A percentile compares a stretch with the other conserved stretches of the same genome.
These are phyloP conservation scores for Pelecanoides urinatrix DNA, from an alignment of 2,113 vertebrate species.

Conservation along the genomic window DNA sequence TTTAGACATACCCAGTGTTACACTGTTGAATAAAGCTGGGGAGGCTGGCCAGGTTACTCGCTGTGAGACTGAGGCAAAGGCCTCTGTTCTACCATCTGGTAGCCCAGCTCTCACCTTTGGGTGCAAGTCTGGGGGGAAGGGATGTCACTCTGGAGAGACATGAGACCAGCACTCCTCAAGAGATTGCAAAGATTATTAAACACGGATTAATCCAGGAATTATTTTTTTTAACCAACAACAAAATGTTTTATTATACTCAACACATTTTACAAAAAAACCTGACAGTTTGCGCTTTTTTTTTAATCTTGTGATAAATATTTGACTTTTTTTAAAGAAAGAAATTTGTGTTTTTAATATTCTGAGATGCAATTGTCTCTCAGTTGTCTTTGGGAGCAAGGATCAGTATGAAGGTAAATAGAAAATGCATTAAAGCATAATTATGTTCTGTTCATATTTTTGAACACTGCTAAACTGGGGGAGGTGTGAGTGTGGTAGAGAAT, in stretches of 20 bases:
- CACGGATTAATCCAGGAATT: neutral
- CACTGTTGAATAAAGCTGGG: neutral
- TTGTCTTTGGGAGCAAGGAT: neutral
- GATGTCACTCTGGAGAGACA: neutral
- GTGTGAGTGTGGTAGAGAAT: neutral
- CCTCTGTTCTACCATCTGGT: neutral
- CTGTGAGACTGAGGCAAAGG: neutral
- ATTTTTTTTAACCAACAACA: neutral
- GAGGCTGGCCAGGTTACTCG: neutral
- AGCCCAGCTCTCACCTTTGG: neutral
- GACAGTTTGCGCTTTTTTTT: neutral
- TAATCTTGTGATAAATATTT: neutral
- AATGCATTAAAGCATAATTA: neutral
- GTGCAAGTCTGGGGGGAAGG: neutral
- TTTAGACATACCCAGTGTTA: neutral
- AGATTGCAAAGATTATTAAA: neutral
- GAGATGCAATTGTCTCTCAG: neutral
- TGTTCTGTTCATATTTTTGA: neutral
- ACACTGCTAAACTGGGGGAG: neutral
- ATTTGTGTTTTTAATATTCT: neutral
- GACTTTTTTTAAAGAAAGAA: neutral
- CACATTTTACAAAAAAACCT: neutral
- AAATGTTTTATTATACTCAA: neutral
- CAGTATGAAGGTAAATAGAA: neutral
- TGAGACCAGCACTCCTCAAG: neutral